Base-by-base conservation (phyloP, 2,888 invertebrate species). In the Microctonus aethiopoides region DNA sequence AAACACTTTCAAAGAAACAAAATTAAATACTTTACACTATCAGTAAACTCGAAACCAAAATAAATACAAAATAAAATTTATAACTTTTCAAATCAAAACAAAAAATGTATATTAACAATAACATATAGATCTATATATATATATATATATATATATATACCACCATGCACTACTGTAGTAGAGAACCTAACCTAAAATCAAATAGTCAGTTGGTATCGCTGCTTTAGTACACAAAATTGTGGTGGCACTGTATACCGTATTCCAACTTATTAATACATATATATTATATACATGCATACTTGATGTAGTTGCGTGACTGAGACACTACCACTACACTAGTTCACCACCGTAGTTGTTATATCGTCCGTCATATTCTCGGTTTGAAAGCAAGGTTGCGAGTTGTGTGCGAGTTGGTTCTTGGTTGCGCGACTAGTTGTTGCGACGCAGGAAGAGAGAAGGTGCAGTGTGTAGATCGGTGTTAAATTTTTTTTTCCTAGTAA, bases 291-390 rank as follows among this genome's bases (percentile, higher is more conserved):
- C n/a, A n/a, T 10, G n/a, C n/a, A n/a, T 10, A n/a, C 13, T 78
- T 67, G 65, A 65, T 78, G 34, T 61, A 68, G 65, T 69, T n/a
- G 70, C 72, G 72, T 71, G 80, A 80, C 80, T 81, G 80, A 81
- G 79, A 52, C 64, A 62, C 56, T 68, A 66, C 36, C 66, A 57
- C 67, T n/a, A n/a, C n/a, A n/a, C n/a, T n/a, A n/a, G n/a, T n/a
- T n/a, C n/a, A 34, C 64, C 64, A 67, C 70, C 63, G 68, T 66
- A 66, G 68, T 68, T 68, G 66, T 70, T 67, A 73, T 75, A 75
- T 79, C 81, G 84, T 83, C 84, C 85, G 83, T 85, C 86, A 84
- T 83, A 80, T 76, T 83, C 84, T 81, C 80, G 83, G 82, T 83
- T 84, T 81, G 84, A 84, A 84, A 84, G 84, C 83, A 82, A 84